Evolutionary conservation across 2,797 vertebrate species (phyloP), one percentile per base, ranked within the genome.

Genomic region (Hypotaenidia okinawae): DNA sequence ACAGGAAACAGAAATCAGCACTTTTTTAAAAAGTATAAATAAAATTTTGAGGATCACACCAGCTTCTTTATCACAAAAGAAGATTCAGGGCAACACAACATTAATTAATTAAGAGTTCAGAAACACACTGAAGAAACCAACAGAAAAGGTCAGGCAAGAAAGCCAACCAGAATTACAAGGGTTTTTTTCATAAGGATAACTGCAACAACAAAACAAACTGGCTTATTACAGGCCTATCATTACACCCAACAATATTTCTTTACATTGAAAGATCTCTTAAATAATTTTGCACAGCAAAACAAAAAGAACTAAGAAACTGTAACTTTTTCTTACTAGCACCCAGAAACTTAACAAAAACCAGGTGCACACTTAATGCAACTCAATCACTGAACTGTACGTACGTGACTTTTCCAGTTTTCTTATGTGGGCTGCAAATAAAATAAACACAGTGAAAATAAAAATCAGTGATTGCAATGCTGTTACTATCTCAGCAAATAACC

Each of bases 331-430:
- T 33, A 55, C 35, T 6, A 70, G 4, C 0, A 3, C 24, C 30
- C 30, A 9, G 17, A 25, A 92, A 70, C 22, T 37, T 32, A 47
- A 70, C 3, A 66, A 33, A 81, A 82, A 74, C 25, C 43, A 85
- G 51, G 80, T 4, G 9, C 11, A 72, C 13, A 35, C 8, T 70
- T 63, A 57, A 59, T 2, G 3, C 6, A 79, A 70, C 25, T 49
- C 16, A 49, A 9, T 25, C 1, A 2, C 54, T 84, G 72, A 85
- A 75, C 66, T 62, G 47, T 97, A 98, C 98, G 2, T 98, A 98
- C 97, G 63, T 95, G 87, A 95, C 80, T 97, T 97, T 97, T 95
- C 96, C 90, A 86, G 96, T 95, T 97, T 97, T 98, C 97, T 97
- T 98, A 83, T 98, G 97, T 6, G 97, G 97, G 93, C 97, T 98